Evolutionary conservation across 2,113 vertebrate genomes (phyloP).

Genomic region (Rafetus swinhoei): DNA sequence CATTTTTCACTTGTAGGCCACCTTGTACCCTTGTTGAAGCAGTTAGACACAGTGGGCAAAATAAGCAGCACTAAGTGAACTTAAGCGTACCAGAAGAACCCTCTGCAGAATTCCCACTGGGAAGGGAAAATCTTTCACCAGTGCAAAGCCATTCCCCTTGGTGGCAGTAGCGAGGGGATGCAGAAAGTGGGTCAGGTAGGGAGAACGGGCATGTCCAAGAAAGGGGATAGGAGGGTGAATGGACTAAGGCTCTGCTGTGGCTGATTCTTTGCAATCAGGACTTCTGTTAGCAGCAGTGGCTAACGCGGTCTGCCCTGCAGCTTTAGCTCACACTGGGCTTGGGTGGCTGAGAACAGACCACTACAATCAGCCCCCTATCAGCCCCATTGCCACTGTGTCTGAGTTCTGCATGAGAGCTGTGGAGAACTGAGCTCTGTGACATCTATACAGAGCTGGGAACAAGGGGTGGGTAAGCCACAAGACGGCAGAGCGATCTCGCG

Average conservation of each 20-base stretch:
- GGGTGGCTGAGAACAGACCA: neutral
- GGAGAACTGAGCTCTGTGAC: neutral
- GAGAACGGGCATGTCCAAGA: neutral
- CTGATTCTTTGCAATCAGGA: neutral
- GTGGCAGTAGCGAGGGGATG: neutral
- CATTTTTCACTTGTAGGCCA: neutral
- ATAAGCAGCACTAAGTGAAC: fast-evolving
- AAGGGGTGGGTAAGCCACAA: neutral
- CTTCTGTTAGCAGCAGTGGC: neutral
- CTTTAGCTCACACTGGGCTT: neutral
- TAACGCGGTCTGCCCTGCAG: neutral
- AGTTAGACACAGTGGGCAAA: neutral
- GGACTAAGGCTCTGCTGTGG: neutral
- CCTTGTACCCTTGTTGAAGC: neutral
- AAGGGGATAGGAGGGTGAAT: neutral
- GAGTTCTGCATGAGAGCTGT: neutral
- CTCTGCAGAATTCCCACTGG: neutral
- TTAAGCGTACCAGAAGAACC: fast-evolving
- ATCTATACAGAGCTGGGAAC: neutral
- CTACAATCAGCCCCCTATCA: neutral
- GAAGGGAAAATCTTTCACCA: neutral
- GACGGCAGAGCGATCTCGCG: neutral
- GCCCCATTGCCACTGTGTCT: neutral
- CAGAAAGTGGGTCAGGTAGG: neutral
- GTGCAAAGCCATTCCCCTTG: neutral